Base-by-base conservation (phyloP, 2,113 vertebrate genomes). In the Puntigrus tetrazona region DNA sequence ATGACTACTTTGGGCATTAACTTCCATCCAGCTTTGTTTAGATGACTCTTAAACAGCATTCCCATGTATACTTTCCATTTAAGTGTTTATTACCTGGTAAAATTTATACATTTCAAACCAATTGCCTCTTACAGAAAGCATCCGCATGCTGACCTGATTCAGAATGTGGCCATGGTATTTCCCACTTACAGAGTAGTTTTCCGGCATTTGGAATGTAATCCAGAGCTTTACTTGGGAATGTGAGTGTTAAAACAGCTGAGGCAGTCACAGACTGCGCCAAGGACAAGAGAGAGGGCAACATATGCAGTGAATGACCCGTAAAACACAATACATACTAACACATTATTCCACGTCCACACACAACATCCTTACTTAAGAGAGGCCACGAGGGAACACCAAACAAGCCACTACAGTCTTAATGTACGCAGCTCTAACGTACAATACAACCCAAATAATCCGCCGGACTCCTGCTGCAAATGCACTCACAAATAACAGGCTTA, bases 181-280 rank as follows among this genome's bases (percentile, higher is more conserved):
- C 45, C 41, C 29, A 31, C 9, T 70, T 43, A 11, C 41, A n/a
- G 22, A 47, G 86, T 83, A 43, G 72, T 67, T 86, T 90, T 85
- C 57, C 55, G 9, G 77, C 85, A 87, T 90, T 90, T 75, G 84
- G 63, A 72, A 25, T 16, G 41, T 92, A 86, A 93, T 91, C 90
- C 86, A 59, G 47, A 65, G 34, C 41, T 75, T 82, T 82, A 81
- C 74, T 31, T 78, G 69, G 80, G 86, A 78, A 70, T 34, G 41
- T 72, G 13, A 70, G 78, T 25, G 38, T 29, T 63, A 55, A 38
- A 63, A 81, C 81, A 78, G n/a, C 74, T 34, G 84, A 78, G 72
- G 67, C 86, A 86, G 86, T 86, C 88, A 82, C 87, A 87, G 70
- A 84, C 85, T 91, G 55, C 87, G 6, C 20, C 72, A 38, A 55